Evolutionary conservation across 1,140 invertebrate genomes (phyloP), one percentile per base, ranked within the genome.

Genomic region (Lasioglossum baleicum): DNA sequence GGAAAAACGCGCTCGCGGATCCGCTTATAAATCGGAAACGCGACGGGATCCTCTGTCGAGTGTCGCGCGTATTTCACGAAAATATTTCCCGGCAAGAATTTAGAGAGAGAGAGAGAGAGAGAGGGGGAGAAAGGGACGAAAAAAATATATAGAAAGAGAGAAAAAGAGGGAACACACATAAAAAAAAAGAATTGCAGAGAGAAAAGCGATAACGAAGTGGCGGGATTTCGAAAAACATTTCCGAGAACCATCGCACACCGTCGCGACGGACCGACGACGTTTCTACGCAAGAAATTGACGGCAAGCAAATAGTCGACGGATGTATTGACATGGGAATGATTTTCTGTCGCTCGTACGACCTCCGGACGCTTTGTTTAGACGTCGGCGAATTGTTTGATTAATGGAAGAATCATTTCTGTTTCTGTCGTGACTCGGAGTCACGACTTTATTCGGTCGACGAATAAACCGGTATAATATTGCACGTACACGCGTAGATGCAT

Each of bases 201-300:
- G 51, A 53, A 53, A 53, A 53, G 31, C 82, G 71, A 80, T 80
- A 84, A 84, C 78, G 65, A 85, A 85, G 83, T 84, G 44, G 35
- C 40, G 17, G 20, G 20, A 44, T 51, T 51, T 20, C 31, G 35
- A 64, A 56, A 77, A 60, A 63, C 56, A 51, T 71, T 78, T 64
- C 75, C 26, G 4, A 20, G 75, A 72, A 70, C 8, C 68, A 44
- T 17, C 15, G 42, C 65, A 22, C 8, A 7, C 42, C 40, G 48
- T 22, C 20, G 26, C 15, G 44, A 76, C 40, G 67, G 58, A 58
- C 26, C 31, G 35, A 42, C 20, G n/a, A 44, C n/a, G 8, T 58
- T 58, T n/a, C 35, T n/a, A 15, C 44, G n/a, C 7, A 56, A 67
- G 48, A 26, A 53, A 56, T 15, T 15, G 53, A 48, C 48, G 40